Evolutionary conservation across 1,140 invertebrate genomes (phyloP).

Genomic region (Tribolium madens): DNA sequence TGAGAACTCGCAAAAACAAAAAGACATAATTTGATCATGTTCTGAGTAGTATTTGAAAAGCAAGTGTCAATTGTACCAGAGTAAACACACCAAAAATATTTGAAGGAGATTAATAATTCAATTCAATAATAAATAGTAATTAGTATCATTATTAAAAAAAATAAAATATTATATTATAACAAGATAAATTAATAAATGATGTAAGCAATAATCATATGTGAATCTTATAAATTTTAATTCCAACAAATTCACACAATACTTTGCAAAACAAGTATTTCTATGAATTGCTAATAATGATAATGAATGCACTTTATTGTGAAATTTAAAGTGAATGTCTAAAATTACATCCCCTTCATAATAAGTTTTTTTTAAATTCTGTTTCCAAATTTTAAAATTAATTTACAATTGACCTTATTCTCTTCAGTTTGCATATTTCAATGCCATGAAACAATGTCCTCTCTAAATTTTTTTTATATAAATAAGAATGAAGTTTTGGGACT

Average conservation of each 20-base stretch:
- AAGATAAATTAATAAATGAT: background rate
- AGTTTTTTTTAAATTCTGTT: background rate
- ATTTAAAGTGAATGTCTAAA: background rate
- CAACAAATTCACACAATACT: background rate
- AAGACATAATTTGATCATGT: too few relatives aligned
- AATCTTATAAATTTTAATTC: background rate
- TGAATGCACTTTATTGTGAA: background rate
- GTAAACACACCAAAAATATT: too few relatives aligned
- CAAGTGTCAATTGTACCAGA: too few relatives aligned
- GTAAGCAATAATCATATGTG: background rate
- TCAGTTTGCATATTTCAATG: too few relatives aligned
- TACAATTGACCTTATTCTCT: background rate
- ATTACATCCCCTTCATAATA: background rate
- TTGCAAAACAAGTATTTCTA: too few relatives aligned
- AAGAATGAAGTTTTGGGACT: background rate
- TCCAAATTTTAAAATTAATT: background rate
- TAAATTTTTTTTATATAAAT: background rate
- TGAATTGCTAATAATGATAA: background rate
- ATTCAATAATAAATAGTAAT: too few relatives aligned
- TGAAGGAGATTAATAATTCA: too few relatives aligned
- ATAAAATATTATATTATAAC: too few relatives aligned
- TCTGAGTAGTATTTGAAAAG: too few relatives aligned
- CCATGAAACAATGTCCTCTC: background rate
- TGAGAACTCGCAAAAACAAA: too few relatives aligned
- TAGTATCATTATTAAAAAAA: too few relatives aligned